Base-by-base conservation (phyloP, 2,113 vertebrate genomes). In the Addax nasomaculatus region DNA sequence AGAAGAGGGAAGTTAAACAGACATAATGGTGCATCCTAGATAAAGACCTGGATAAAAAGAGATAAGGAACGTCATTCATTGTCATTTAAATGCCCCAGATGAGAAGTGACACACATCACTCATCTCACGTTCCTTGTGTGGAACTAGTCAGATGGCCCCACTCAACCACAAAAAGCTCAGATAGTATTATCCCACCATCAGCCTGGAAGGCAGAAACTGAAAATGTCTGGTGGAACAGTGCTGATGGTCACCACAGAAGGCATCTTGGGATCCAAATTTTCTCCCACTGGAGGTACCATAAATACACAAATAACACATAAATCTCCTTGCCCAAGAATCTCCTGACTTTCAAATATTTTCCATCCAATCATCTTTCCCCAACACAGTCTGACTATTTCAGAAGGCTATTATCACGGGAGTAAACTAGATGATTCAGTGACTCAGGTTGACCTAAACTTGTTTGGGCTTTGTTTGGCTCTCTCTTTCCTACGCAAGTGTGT, bases 21-120 rank as follows among this genome's bases (percentile, higher is more conserved):
- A 84, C 89, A 53, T 43, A 47, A 23, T 14, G 57, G 55, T 33
- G 49, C 6, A 11, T 84, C 30, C 15, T 79, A 43, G 49, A 84
- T 62, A 84, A 83, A 78, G 49, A 29, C 19, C 25, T 55, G 70
- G 47, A 84, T 60, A n/a, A 30, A 25, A 70, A 78, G 78, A 55
- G 9, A 13, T 16, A 2, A 5, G 12, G 29, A 17, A 9, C 2
- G 4, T 58, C 5, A 55, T 33, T 21, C n/a, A 4, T 14, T 51
- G 60, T 39, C 60, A 8, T 1, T 30, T 36, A 45, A 16, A 19
- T 62, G 19, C 29, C 60, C 14, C n/a, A 36, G 49, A 13, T 30
- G 39, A 30, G 51, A 86, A 51, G 14, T 8, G 70, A 49, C 90
- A 36, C 3, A 2, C 2, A 6, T 15, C 53, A 58, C 14, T 89